phyloP scores from a whole-genome alignment of 2,113 vertebrate genomes.

The Macroglossus sobrinus region DNA sequence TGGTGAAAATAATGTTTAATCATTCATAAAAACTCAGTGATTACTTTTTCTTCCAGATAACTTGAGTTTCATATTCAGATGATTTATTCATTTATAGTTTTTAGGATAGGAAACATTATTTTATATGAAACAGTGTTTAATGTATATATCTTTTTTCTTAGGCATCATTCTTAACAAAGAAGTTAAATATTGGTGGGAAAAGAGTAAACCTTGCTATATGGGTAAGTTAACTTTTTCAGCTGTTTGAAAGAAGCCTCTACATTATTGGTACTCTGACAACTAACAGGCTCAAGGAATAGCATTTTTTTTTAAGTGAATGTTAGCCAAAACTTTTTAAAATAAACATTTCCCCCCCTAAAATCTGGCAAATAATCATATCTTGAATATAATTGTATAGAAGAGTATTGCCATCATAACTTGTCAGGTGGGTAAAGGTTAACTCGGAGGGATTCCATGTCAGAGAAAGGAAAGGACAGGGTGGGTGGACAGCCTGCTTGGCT shows the following conservation, averaged over 20 bases:
- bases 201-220: slow-evolving; percentile 97
- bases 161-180: slow-evolving; percentile 99
- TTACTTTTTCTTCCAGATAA: slow-evolving; percentile 34
- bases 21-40: background rate
- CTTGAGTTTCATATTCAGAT: slow-evolving; percentile 7
- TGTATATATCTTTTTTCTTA: slow-evolving; percentile 76
- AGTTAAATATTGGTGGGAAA: slow-evolving; percentile 98
- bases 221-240: slow-evolving; percentile 81
- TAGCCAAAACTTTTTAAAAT: background rate
- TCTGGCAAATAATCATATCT: slow-evolving; percentile 1
- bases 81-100: background rate
- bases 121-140: slow-evolving; percentile 43
- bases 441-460: background rate
- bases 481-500: background rate
- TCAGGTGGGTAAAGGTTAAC: background rate
- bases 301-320: slow-evolving; percentile 14
- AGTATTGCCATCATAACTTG: background rate
- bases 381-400: background rate
- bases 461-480: background rate
- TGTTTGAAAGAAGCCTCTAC: background rate
- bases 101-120: background rate
- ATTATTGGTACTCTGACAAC: background rate
- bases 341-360: background rate
- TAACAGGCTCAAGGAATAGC: background rate
- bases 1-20: background rate